A percentile compares a stretch with the other conserved stretches of the same genome.
Conservation (phyloP, 2,113 vertebrate genomes). For the Leptodactylus fuscus region DNA sequence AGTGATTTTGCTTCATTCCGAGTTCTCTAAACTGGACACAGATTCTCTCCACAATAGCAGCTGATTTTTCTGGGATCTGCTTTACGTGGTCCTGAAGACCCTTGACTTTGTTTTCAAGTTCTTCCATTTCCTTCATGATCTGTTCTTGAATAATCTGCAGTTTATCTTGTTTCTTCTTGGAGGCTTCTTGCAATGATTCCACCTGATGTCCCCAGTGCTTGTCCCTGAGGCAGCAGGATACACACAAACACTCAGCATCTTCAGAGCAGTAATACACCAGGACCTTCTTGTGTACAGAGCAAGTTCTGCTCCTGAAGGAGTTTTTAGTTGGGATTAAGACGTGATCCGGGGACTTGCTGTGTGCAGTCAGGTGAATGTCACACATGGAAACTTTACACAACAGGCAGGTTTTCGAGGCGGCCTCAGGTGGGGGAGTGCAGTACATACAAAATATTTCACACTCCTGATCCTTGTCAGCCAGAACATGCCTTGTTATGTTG, state of each 20-base stretch:
- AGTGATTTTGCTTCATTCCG: background rate
- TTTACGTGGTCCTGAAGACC: background rate
- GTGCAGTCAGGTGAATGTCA: background rate
- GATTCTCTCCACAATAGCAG: background rate
- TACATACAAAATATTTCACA: background rate
- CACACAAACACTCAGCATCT: conserved; percentile 13
- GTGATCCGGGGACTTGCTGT: conserved; percentile 1
- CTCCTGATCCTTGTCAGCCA: background rate
- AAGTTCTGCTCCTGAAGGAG: background rate
- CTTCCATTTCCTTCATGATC: background rate
- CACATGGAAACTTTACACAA: conserved; percentile 19
- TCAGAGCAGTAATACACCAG: conserved; percentile 31
- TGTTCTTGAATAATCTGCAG: background rate
- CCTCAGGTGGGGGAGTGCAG: background rate
- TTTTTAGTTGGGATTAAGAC: background rate
- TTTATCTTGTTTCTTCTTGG: background rate
- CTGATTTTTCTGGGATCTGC: background rate
- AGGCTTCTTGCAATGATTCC: background rate
- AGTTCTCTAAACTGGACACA: background rate
- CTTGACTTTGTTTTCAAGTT: background rate
- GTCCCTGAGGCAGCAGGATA: background rate
- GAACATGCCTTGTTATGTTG: conserved; percentile 5
- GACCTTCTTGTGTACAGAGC: background rate
- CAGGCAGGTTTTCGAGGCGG: background rate
- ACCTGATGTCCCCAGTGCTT: conserved; percentile 20